These are phyloP conservation scores for Teleogryllus oceanicus DNA, from an alignment of 2,888 invertebrate species.

Conservation along the genomic window DNA sequence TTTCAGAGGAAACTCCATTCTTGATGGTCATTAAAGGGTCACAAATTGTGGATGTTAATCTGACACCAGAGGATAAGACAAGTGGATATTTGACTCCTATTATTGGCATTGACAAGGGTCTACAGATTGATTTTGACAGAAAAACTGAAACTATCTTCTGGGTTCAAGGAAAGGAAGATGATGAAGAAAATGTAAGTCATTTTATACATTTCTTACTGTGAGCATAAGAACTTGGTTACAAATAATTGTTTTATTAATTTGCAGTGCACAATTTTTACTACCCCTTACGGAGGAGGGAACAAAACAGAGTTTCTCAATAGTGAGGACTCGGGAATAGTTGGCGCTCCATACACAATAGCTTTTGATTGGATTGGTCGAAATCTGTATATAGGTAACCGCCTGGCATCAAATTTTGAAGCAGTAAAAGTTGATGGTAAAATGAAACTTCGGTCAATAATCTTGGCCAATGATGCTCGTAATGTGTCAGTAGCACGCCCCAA, in stretches of 20 bases:
- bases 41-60: constrained; percentile 80
- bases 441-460: constrained; percentile 77
- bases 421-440: constrained; percentile 80
- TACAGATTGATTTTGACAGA: constrained; percentile 88
- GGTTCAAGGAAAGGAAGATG: constrained; percentile 69
- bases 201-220: constrained; percentile 21
- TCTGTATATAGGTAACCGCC: constrained; percentile 84
- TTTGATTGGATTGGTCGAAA: constrained; percentile 97
- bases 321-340: constrained; percentile 77
- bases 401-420: constrained; percentile 87
- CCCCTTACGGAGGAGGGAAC: constrained; percentile 81
- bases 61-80: constrained; percentile 70
- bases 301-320: constrained; percentile 74
- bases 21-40: constrained; percentile 85
- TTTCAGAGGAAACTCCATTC: constrained; percentile 75
- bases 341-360: constrained; percentile 85
- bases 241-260: background rate
- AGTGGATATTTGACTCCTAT: constrained; percentile 80
- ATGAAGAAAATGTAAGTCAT: constrained; percentile 51
- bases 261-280: constrained; percentile 79
- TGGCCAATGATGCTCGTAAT: constrained; percentile 84
- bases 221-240: constrained; percentile 18
- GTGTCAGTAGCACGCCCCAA: constrained; percentile 84
- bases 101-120: constrained; percentile 82
- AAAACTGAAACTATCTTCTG: constrained; percentile 80